phyloP scores from a whole-genome alignment of 2,797 vertebrate genomes.

The Anguilla obscura region DNA sequence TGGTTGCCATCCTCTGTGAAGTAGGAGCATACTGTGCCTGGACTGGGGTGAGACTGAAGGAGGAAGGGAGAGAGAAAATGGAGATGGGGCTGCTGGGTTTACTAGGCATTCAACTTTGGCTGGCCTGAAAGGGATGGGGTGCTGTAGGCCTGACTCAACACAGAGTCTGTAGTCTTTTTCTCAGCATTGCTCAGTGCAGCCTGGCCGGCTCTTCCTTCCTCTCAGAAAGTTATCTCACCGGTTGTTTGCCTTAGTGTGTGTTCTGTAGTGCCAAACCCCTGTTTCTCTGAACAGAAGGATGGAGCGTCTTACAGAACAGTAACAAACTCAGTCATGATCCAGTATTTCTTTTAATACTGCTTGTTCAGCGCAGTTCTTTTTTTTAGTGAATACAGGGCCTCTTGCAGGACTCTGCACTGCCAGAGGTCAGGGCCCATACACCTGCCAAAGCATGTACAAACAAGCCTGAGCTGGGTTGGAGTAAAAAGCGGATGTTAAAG shows the following conservation, averaged over 20 bases:
- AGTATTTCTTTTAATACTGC: neutral
- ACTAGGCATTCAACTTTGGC: neutral
- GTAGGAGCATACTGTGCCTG: neutral
- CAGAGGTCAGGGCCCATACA: neutral
- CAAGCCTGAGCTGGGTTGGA: neutral
- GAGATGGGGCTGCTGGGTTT: neutral
- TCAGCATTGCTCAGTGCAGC: neutral
- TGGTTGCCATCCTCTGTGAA: constrained; percentile 8
- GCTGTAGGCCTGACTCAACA: neutral
- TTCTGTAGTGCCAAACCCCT: neutral
- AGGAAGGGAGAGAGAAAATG: neutral
- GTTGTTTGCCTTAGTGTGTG: neutral
- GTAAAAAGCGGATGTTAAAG: neutral
- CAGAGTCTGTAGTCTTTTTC: neutral
- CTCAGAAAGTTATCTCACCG: neutral
- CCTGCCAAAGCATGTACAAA: neutral
- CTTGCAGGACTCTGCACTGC: neutral
- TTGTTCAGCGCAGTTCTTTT: neutral
- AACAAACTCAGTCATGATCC: neutral
- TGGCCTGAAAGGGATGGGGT: neutral
- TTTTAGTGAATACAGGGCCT: neutral
- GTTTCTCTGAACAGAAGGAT: neutral
- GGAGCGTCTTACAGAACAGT: neutral
- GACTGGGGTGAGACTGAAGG: neutral
- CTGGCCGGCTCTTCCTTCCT: neutral